Evolutionary conservation across 2,113 vertebrate genomes (phyloP), one percentile per base, ranked within the genome.

Genomic region (Riparia riparia): DNA sequence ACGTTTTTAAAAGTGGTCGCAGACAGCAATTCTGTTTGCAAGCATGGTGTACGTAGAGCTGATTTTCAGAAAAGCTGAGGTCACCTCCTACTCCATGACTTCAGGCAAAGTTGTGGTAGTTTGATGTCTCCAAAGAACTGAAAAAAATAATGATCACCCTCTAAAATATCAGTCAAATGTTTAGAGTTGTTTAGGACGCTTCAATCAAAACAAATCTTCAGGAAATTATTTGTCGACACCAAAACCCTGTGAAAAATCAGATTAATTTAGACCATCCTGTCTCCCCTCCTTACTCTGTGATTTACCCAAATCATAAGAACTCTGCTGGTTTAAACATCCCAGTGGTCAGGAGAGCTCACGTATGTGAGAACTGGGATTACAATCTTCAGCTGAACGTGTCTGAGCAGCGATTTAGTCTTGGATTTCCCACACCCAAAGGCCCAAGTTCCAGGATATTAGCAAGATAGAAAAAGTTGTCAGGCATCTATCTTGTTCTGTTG

Each of bases 381-480:
- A 73, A 6, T n/a, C 15, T 57, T 22, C 51, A 31, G 4, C 18
- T 66, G 82, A 80, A 54, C 0, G 14, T 34, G 34, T 34, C 42
- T 63, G 26, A 93, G 50, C 17, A 45, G 37, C 6, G 8, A 44
- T 42, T 92, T 34, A 45, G 1, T 74, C 72, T 74, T 81, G 42
- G 66, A 54, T 83, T 93, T 81, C 73, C 77, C 76, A 89, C 44
- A 44, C 22, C 17, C 56, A 56, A 73, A 81, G 41, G 54, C 47
- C 34, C 68, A 58, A 68, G 74, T 81, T 93, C 32, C 56, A 83
- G 64, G 64, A 79, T 80, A n/a, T 80, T 77, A 50, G 20, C 54
- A 70, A 86, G 82, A 73, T 28, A 90, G 54, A 83, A 95, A 61
- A 29, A 53, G 66, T 93, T 86, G 63, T 94, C 79, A 63, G 51